Evolutionary conservation across 2,888 invertebrate species (phyloP).

Genomic region (Lysandra coridon): DNA sequence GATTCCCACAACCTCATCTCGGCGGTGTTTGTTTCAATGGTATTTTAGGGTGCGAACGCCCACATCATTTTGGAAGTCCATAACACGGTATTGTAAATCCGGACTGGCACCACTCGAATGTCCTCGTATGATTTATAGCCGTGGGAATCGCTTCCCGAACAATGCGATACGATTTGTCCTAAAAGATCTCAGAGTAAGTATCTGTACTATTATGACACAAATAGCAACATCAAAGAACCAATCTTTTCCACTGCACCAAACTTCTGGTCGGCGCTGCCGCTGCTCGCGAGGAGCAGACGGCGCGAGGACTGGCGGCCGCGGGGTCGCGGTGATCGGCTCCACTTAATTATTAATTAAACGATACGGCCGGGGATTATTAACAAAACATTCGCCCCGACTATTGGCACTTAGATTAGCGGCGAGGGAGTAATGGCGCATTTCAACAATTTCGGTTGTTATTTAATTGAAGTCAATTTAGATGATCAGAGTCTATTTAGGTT

Average conservation of each 20-base stretch:
- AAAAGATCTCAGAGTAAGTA: not conserved
- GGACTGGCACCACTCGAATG: conserved; percentile 71
- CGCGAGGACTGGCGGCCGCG: conserved; percentile 43
- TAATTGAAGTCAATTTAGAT: conserved; percentile 82
- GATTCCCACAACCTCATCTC: conserved; percentile 72
- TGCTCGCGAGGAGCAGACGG: conserved; percentile 13
- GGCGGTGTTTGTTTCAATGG: conserved; percentile 67
- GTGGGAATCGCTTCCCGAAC: conserved; percentile 58
- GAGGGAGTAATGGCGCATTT: conserved; percentile 81
- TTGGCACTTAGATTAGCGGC: conserved; percentile 79
- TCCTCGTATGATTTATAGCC: conserved; percentile 74
- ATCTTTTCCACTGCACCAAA: not conserved
- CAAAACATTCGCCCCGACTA: conserved; percentile 79
- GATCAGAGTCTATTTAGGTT: conserved; percentile 82
- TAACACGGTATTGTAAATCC: conserved; percentile 73
- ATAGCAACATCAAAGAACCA: not conserved
- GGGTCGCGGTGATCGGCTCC: conserved; percentile 61
- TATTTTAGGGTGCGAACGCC: conserved; percentile 71
- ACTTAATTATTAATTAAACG: conserved; percentile 78
- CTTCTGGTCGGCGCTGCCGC: not conserved
- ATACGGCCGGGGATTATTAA: conserved; percentile 74
- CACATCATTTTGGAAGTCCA: conserved; percentile 76
- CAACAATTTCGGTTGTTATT: conserved; percentile 82
- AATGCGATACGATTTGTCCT: not conserved
- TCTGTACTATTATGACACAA: not conserved